Evolutionary conservation across 2,888 invertebrate species (phyloP).

Genomic region (Drosophila lacicola): DNA sequence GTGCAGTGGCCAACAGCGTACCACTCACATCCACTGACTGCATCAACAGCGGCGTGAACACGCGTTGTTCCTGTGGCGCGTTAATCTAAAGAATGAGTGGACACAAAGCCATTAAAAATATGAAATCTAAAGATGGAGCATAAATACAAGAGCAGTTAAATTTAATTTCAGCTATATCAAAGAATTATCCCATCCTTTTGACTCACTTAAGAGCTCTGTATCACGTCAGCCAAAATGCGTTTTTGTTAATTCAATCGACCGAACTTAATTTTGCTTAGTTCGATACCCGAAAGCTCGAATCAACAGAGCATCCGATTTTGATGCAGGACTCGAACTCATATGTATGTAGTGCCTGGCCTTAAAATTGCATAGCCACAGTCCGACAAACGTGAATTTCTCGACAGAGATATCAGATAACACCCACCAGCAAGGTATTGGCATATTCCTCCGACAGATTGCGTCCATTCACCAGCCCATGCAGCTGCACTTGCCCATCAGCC

Average conservation of each 20-base stretch:
- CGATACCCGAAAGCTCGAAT: too few relatives aligned
- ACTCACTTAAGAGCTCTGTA: too few relatives aligned
- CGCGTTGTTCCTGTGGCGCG: slow-evolving; percentile 76
- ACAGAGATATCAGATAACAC: slow-evolving; percentile 26
- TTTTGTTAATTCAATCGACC: too few relatives aligned
- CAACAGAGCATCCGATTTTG: too few relatives aligned
- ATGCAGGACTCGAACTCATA: too few relatives aligned
- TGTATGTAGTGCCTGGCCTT: too few relatives aligned
- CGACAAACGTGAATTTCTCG: not conserved
- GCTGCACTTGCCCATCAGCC: slow-evolving; percentile 56
- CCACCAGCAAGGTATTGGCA: slow-evolving; percentile 86
- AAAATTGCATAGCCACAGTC: too few relatives aligned
- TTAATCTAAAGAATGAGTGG: slow-evolving; percentile 63
- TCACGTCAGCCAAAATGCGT: too few relatives aligned
- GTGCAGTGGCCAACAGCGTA: slow-evolving; percentile 72
- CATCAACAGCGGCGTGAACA: slow-evolving; percentile 84
- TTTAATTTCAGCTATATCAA: too few relatives aligned
- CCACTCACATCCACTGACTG: slow-evolving; percentile 82
- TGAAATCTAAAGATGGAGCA: not conserved
- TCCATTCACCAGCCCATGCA: slow-evolving; percentile 84
- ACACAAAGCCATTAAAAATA: not conserved
- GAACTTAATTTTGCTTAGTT: too few relatives aligned
- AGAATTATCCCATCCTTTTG: too few relatives aligned
- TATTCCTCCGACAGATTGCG: slow-evolving; percentile 85
- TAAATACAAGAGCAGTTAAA: not conserved